A percentile compares a stretch with the other conserved stretches of the same genome.
Conservation (phyloP, 2,113 vertebrate species). For the Aramus guarauna region DNA sequence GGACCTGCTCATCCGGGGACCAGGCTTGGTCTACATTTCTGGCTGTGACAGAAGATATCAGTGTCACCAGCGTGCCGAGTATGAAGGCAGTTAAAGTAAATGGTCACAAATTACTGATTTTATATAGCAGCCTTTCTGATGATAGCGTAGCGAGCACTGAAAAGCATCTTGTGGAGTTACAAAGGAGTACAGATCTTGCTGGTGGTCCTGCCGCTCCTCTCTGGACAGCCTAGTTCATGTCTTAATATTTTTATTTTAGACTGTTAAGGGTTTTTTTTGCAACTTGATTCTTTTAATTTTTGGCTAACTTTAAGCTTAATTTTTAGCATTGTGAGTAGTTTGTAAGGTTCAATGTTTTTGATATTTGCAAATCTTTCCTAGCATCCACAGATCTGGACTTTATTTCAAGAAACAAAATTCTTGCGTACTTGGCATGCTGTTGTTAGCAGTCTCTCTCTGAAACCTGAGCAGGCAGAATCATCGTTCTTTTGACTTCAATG, state of each 20-base stretch:
- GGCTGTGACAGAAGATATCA: background rate
- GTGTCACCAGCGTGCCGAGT: background rate
- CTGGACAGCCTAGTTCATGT: background rate
- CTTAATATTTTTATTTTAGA: background rate
- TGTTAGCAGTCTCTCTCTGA: background rate
- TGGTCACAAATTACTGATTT: background rate
- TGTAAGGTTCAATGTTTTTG: background rate
- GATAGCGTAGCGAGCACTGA: background rate
- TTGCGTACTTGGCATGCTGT: background rate
- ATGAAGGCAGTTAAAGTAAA: background rate
- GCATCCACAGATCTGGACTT: background rate
- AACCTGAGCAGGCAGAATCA: background rate
- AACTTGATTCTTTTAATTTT: background rate
- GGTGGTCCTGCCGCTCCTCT: background rate
- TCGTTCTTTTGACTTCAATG: background rate
- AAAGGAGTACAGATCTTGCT: background rate
- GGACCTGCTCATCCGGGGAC: accelerated
- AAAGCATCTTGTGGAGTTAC: background rate
- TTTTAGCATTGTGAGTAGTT: background rate
- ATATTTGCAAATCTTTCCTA: background rate
- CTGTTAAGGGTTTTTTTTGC: background rate
- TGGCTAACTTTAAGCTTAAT: background rate
- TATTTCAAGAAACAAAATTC: background rate
- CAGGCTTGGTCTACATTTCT: background rate
- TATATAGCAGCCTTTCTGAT: background rate